A percentile compares a stretch with the other conserved stretches of the same genome.
Conservation (phyloP, 2,888 invertebrate species). For the Troglohyphantes excavatus region DNA sequence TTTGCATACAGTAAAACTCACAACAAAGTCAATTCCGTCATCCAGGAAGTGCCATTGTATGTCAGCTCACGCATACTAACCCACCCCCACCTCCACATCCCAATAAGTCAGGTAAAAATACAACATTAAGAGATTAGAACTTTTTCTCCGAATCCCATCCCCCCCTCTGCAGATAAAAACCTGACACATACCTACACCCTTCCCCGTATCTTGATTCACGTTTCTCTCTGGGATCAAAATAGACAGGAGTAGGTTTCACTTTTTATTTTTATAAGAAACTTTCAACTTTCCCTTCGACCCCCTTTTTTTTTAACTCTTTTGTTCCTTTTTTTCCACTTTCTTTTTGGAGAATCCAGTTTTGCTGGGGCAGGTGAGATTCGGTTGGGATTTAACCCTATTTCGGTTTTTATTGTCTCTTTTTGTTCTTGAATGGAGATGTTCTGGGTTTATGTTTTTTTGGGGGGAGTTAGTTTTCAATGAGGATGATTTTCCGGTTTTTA, state of each 20-base stretch:
- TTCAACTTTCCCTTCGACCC: not conserved
- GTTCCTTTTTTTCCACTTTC: too few species aligned
- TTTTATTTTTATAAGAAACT: not conserved
- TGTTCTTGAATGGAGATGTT: too few species aligned
- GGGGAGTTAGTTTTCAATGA: too few species aligned
- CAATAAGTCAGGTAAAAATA: not conserved
- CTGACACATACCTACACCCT: not conserved
- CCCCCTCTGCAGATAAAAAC: not conserved
- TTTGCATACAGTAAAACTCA: too few species aligned
- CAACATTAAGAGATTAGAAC: not conserved
- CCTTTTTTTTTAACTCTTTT: not conserved
- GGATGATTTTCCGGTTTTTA: too few species aligned
- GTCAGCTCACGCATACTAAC: not conserved
- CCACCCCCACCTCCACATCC: not conserved
- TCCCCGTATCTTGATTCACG: not conserved
- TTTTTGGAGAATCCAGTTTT: too few species aligned
- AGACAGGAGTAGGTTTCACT: slow-evolving; percentile 1
- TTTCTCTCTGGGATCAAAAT: not conserved
- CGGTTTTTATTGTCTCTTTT: too few species aligned
- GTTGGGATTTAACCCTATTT: too few species aligned
- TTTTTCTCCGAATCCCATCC: not conserved
- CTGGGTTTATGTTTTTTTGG: too few species aligned
- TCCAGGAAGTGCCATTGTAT: slow-evolving; percentile 9
- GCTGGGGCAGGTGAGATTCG: too few species aligned
- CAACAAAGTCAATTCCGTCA: not conserved